Evolutionary conservation across 2,888 invertebrate species (phyloP), one percentile per base, ranked within the genome.

Genomic region (Lacanobia oleracea): DNA sequence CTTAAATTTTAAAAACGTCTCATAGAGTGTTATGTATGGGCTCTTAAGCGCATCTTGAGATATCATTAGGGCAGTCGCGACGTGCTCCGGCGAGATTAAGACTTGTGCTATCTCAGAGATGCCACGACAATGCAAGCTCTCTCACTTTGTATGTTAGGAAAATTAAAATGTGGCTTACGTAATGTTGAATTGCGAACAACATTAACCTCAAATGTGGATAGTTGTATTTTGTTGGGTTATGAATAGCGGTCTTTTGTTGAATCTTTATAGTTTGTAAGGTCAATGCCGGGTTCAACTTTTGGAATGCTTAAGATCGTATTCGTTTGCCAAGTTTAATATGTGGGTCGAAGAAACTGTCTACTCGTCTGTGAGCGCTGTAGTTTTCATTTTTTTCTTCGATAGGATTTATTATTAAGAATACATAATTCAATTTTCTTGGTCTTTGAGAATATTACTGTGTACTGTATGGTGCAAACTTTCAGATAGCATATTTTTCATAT

Each of bases 1-100:
- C 91, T 95, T 96, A 96, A 95, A 95, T 96, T 95, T 94, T 93
- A 94, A 96, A 96, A 96, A 95, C 90, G 95, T 96, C 96, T 91
- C 95, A 92, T 95, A 94, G 91, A 96, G 92, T 92, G 94, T 95
- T 94, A 95, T 95, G 92, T 95, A 95, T 95, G 95, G 93, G 91
- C 92, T 93, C 93, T 95, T 95, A 95, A 95, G 93, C 91, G 94
- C 91, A 91, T 93, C 94, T 93, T 90, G 93, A 93, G 94, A 95
- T 95, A 95, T 95, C 96, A 95, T 96, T 96, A 96, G 93, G 92
- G 90, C 91, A 92, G 91, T 91, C 84, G 90, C 87, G 91, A 91
- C 85, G 90, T 87, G 91, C 93, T 91, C 92, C 90, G 88, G 88
- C 83, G 86, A 94, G 94, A 95, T 95, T 95, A 96, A 95, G 95